Evolutionary conservation across 1,140 invertebrate species (phyloP), one percentile per base, ranked within the genome.

Genomic region (Drosophila guanche): DNA sequence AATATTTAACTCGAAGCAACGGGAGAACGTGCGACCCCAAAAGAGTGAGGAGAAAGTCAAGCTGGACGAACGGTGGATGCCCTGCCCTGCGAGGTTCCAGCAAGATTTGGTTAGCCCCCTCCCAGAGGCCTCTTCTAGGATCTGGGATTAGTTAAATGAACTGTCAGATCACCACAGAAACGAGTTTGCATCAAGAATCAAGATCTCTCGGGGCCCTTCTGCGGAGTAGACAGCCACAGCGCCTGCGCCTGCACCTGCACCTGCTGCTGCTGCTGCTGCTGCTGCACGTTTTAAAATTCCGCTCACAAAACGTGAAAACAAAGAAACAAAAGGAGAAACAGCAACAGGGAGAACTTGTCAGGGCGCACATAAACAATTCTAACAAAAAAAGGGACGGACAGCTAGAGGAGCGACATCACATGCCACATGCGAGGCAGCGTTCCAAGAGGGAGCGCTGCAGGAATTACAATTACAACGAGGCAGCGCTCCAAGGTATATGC

Each of bases 211-310:
- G 16, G 12, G 27, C 63, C 25, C 50, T 23, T 25, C 48, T 40
- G 33, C 25, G n/a, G 33, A n/a, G 3, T 37, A 29, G 22, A 45
- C 47, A n/a, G 42, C 33, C 41, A 27, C 55, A 33, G 72, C 62
- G 81, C 80, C 66, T 79, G 76, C 48, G 63, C 72, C 73, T 76
- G 63, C 41, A 47, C 57, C 29, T 73, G 80, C 80, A 79, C 76
- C 80, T 84, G 79, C 62, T 68, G 76, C 60, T 43, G 37, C 33
- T 79, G 37, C 14, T 63, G 47, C 53, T 33, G 60, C 50, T 68
- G 65, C 40, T 55, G 16, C n/a, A 10, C 81, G 80, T 84, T 76
- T 73, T 73, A 73, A 80, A 69, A 84, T 84, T 85, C 80, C 76
- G 66, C 76, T 85, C 80, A 76, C 80, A 67, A 48, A 52, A 53